Percentiles rank a stretch among this genome's conserved stretches.
Evolutionary conservation across 2,888 invertebrate species (phyloP).

Genomic region (Balanococcus diminutus): DNA sequence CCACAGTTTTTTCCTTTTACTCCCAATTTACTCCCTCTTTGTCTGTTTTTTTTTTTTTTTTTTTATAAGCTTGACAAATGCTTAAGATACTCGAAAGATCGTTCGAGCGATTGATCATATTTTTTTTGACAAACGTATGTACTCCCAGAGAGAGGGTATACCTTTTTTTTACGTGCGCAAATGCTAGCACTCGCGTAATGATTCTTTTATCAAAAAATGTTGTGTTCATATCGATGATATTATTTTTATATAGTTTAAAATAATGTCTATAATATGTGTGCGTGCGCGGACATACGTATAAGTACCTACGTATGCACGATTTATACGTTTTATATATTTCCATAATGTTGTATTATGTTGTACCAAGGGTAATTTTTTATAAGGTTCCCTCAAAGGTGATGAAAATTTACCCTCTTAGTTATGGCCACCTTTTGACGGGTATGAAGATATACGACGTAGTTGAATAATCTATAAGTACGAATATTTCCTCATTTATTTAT

Average conservation of each 20-base stretch:
- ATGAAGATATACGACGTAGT: not conserved
- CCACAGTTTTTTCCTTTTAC: not conserved
- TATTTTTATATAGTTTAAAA: not conserved
- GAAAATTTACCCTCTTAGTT: not conserved
- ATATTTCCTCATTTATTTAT: not conserved
- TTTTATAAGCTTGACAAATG: not conserved
- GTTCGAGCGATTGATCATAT: not conserved
- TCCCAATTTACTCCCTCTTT: too few species aligned
- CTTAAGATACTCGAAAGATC: not conserved
- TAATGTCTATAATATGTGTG: not conserved
- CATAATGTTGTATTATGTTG: not conserved
- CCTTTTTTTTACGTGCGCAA: not conserved
- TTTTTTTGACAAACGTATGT: not conserved
- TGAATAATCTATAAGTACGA: not conserved
- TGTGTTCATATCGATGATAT: slow-evolving; percentile 16
- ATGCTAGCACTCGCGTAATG: not conserved
- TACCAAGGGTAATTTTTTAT: slow-evolving; percentile 22
- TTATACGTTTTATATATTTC: not conserved
- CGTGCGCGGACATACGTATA: not conserved
- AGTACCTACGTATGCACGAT: not conserved
- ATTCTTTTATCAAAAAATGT: slow-evolving; percentile 16
- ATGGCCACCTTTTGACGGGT: not conserved
- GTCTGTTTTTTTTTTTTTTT: not conserved
- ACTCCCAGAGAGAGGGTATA: too few species aligned
- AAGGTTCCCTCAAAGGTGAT: not conserved